phyloP scores from a whole-genome alignment of 2,888 invertebrate species.

The Cybosia mesomella region DNA sequence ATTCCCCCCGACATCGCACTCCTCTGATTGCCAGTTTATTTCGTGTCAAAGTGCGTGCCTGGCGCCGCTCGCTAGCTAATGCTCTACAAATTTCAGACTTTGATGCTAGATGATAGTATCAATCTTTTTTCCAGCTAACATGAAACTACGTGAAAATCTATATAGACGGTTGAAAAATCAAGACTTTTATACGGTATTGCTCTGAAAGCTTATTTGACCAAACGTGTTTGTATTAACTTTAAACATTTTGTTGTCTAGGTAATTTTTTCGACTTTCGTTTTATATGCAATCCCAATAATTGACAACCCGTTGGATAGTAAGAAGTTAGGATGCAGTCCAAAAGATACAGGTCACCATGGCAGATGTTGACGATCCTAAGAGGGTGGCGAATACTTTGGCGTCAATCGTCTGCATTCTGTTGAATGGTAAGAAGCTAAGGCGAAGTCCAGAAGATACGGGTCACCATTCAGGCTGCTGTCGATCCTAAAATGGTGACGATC shows the following conservation, averaged over 20 bases:
- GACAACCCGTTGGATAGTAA: no score
- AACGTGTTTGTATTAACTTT: not conserved
- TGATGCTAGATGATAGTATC: constrained; percentile 1
- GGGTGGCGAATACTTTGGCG: no score
- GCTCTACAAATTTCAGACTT: constrained; percentile 22
- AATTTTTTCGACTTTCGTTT: not conserved
- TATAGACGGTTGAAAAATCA: not conserved
- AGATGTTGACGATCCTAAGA: no score
- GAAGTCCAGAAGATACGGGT: no score
- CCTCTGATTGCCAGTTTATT: constrained; percentile 83
- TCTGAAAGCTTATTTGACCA: not conserved
- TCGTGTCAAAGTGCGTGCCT: constrained; percentile 79
- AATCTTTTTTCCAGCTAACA: not conserved
- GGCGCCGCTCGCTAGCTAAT: constrained; percentile 38
- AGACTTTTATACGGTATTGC: not conserved
- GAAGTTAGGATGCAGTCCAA: no score
- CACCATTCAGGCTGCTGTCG: no score
- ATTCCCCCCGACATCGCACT: constrained; percentile 80
- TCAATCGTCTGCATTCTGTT: no score
- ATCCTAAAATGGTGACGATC: no score
- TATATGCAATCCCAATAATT: not conserved
- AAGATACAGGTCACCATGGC: no score
- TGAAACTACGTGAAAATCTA: not conserved
- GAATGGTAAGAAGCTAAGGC: no score
- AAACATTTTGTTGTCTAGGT: not conserved